Conservation (phyloP, 2,888 invertebrate genomes). For the Clusia tigrina region DNA sequence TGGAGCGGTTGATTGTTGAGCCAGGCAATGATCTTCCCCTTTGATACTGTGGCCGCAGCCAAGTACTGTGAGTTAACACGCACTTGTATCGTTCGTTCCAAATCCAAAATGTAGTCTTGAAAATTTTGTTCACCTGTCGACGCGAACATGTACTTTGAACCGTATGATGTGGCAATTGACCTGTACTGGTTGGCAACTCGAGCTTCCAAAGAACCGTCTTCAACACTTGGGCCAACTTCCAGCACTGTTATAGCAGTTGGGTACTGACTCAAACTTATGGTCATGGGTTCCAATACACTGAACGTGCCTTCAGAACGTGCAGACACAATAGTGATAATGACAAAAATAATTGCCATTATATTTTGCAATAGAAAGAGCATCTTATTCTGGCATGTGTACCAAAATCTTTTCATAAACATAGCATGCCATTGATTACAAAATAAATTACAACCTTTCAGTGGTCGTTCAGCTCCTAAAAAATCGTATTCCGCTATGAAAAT, state of each 20-base stretch:
- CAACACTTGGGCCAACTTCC: background rate
- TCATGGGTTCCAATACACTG: constrained; percentile 60
- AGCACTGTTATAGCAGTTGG: background rate
- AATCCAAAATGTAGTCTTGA: constrained; percentile 6
- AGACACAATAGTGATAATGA: constrained; percentile 65
- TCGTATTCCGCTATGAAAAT: background rate
- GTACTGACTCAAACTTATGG: background rate
- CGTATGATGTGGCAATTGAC: constrained; percentile 13
- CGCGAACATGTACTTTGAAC: background rate
- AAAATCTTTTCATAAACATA: constrained; percentile 72
- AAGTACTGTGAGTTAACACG: constrained; percentile 14
- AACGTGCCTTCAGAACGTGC: background rate
- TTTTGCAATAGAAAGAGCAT: constrained; percentile 73
- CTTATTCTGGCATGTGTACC: constrained; percentile 74
- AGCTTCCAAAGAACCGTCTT: background rate
- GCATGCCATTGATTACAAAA: constrained; percentile 68
- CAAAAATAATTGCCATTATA: constrained; percentile 73
- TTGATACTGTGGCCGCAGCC: constrained; percentile 28
- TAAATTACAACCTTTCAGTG: background rate
- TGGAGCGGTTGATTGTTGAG: constrained; percentile 29
- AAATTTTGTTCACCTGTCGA: background rate
- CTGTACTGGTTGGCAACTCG: constrained; percentile 21
- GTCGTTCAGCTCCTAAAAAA: background rate
- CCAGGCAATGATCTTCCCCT: constrained; percentile 31
- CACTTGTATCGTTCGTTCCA: background rate